These are phyloP conservation scores for Eilema caniola DNA, from an alignment of 2,888 invertebrate genomes.

Conservation along the genomic window DNA sequence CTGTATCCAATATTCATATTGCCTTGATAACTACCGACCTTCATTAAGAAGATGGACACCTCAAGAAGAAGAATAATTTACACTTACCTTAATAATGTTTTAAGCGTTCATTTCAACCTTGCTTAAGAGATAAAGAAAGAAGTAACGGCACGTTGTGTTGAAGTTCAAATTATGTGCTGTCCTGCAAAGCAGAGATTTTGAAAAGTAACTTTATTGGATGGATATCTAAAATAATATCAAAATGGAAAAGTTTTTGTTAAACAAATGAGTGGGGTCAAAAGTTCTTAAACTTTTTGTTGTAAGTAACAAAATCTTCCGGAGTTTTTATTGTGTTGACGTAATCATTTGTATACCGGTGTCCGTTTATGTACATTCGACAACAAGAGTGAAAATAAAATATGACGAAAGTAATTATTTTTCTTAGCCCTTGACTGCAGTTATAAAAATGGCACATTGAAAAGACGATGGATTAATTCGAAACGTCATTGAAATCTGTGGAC, in stretches of 20 bases:
- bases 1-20: no score
- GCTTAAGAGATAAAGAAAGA: no score
- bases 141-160: no score
- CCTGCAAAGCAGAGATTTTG: no score
- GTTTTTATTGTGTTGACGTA: not conserved
- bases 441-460: not conserved
- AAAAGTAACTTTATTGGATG: no score
- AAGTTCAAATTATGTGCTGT: no score
- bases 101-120: no score
- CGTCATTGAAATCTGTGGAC: not conserved
- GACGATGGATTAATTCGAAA: not conserved
- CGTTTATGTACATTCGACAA: not conserved
- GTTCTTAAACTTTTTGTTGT: conserved; percentile 2
- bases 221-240: no score
- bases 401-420: not conserved
- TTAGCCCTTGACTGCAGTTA: not conserved
- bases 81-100: no score
- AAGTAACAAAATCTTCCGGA: not conserved
- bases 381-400: not conserved
- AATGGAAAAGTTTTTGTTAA: not conserved
- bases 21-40: no score
- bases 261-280: not conserved
- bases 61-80: no score
- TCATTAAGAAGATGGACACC: no score
- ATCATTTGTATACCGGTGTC: not conserved